Base-by-base conservation (phyloP, 2,113 vertebrate species). In the Nyctereutes procyonoides region DNA sequence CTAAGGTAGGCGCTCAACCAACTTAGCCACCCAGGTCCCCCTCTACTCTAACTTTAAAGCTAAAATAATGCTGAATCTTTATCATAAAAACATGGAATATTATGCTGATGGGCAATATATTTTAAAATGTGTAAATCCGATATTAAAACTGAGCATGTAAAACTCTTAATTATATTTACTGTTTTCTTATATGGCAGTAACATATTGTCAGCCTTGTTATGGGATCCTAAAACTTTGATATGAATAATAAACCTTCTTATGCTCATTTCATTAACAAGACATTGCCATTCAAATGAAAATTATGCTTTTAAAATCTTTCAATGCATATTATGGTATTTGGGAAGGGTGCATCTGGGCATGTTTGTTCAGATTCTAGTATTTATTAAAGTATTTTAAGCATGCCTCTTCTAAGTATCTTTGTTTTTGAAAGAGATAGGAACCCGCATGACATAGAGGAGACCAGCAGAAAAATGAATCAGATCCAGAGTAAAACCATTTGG, bases 101-200 rank as follows among this genome's bases (percentile, higher is more conserved):
- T 80, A 63, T 63, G 43, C 30, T 74, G 51, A 56, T 81, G 43
- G 55, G 16, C 69, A 93, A 83, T 67, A 4, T 67, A 62, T 89
- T 77, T 92, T 69, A 88, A 76, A 87, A 88, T 88, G 17, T 58
- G 9, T 83, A 89, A 38, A 65, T 76, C 20, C 77, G 2, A 73
- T 95, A n/a, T 43, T 48, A 67, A 93, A 93, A 74, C 73, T 96
- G 32, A 95, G 32, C 60, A 94, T 73, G 48, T 80, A 90, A 28
- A 95, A 83, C 94, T 74, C 97, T 97, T 93, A 96, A 35, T 83
- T 96, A 83, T 87, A 96, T 76, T 94, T 96, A 94, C 58, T 82
- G 8, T 97, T 71, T 82, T 82, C 91, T 97, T 58, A 71, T 51
- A 71, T 43, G 88, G 6, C 80, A 95, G 13, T 62, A 96, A 60